Base-by-base conservation (phyloP, 2,888 invertebrate species). In the Polymixis lichenea region DNA sequence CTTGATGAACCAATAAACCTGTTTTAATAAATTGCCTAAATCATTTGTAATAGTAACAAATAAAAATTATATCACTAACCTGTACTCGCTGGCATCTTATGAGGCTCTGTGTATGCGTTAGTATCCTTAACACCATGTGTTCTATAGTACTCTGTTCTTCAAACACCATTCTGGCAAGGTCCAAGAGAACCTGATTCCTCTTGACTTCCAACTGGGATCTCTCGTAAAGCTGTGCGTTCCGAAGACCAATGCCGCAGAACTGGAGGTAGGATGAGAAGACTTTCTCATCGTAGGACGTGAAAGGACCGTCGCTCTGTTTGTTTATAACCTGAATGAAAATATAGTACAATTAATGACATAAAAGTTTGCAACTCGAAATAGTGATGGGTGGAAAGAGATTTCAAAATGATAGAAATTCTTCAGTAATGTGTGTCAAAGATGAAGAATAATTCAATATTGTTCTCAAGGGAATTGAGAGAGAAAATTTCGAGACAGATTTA, bases 61-160 rank as follows among this genome's bases (percentile, higher is more conserved):
- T 28, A 19, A 38, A 64, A 56, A n/a, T 15, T 32, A 38, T 65
- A 25, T 3, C 60, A 80, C 61, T 11, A 91, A 98, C 98, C 97
- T 99, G 99, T 88, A 99, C 99, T 91, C 99, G 97, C 95, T 99
- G 98, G 96, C 99, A 99, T 94, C 99, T 98, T 88, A 99, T 98
- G 86, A 99, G 97, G 89, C 99, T 99, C 95, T 99, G 99, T 87
- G 99, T 99, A 94, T 99, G 99, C 77, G 99, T 98, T 92, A 99
- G 97, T 95, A 99, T 99, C 95, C 99, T 97, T 90, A 98, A 97
- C 80, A 99, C 99, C 97, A 99, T 98, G 95, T 98, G 99, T 92
- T 99, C 99, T 90, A 99, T 98, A 90, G 99, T 99, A 95, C 98
- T 99, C 95, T 99, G 99, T 95, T 99, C 99, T 93, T 99, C 99